phyloP scores from a whole-genome alignment of 2,797 vertebrate genomes.

The Zalophus californianus region DNA sequence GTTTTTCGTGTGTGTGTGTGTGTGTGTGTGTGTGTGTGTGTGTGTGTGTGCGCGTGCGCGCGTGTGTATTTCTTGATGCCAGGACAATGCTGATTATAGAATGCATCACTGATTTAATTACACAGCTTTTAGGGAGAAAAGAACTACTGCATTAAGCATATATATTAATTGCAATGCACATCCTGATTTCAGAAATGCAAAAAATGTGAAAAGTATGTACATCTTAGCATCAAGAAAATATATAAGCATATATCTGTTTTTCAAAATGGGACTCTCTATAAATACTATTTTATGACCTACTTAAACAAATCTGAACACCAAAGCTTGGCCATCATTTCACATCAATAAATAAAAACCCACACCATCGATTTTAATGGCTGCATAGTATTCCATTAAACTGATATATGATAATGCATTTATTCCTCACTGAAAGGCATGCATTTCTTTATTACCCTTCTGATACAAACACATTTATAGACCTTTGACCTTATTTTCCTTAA shows the following conservation, averaged over 20 bases:
- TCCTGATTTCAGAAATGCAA: not conserved
- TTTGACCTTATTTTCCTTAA: not conserved
- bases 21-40: not conserved
- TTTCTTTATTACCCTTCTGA: not conserved
- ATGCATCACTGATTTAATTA: not conserved
- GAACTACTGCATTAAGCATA: not conserved
- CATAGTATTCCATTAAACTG: not conserved
- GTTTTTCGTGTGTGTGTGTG: not conserved
- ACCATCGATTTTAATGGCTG: not conserved
- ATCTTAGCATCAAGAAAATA: slow-evolving; percentile 26
- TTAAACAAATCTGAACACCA: not conserved
- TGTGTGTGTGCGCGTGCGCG: not conserved
- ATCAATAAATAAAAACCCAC: not conserved
- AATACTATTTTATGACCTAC: not conserved
- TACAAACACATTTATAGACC: not conserved
- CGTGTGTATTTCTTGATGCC: not conserved
- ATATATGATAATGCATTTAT: not conserved
- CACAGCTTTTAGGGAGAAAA: not conserved
- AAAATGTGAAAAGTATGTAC: not conserved
- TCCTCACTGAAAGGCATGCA: not conserved
- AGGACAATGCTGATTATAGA: not conserved
- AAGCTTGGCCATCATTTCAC: not conserved
- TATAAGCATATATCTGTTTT: not conserved
- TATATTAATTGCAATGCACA: not conserved
- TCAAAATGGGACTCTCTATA: not conserved